Evolutionary conservation across 2,888 invertebrate genomes (phyloP).

Genomic region (Lacanobia oleracea): DNA sequence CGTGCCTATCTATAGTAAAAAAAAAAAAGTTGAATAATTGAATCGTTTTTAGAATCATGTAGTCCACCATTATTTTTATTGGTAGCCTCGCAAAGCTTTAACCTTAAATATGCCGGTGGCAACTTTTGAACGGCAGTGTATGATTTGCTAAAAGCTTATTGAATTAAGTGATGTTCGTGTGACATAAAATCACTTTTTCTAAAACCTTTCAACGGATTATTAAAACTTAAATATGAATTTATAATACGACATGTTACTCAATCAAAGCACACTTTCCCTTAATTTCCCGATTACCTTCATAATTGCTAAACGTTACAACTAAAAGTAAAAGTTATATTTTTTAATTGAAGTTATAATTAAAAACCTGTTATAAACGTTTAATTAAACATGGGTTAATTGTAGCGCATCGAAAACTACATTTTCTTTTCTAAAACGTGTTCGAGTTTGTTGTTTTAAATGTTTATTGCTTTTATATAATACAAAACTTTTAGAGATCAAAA

Average conservation of each 20-base stretch:
- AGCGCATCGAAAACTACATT: constrained; percentile 44
- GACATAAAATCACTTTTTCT: no score
- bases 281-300: constrained; percentile 38
- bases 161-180: no score
- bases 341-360: constrained; percentile 49
- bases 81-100: no score
- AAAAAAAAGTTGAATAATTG: no score
- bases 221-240: background rate
- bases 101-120: no score
- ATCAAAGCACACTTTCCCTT: constrained; percentile 52
- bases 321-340: constrained; percentile 62
- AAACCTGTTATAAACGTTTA: constrained; percentile 44
- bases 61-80: no score
- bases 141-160: no score
- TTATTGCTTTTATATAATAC: constrained; percentile 18
- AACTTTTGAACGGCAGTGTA: no score
- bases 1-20: no score
- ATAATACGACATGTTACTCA: constrained; percentile 19
- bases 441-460: constrained; percentile 17
- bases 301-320: constrained; percentile 48
- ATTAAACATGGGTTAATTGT: constrained; percentile 46
- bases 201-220: no score
- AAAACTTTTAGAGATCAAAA: no score
- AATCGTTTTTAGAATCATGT: no score
- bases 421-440: constrained; percentile 57